A percentile compares a stretch with the other conserved stretches of the same genome.
Evolutionary conservation across 1,140 invertebrate genomes (phyloP).

Genomic region (Dufourea novaeangliae): DNA sequence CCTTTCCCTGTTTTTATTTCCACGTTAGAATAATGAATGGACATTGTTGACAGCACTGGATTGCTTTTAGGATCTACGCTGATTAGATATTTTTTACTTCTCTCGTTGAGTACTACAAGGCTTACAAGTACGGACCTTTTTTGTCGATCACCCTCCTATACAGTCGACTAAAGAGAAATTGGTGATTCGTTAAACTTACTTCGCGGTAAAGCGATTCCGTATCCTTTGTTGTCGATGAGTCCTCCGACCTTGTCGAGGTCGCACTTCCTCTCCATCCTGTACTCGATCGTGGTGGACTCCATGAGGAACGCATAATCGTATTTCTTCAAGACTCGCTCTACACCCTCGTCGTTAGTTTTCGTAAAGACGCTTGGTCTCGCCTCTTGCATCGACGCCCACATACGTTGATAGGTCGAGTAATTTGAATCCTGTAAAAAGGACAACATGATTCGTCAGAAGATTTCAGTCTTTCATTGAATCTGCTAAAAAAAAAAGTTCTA

Average conservation of each 20-base stretch:
- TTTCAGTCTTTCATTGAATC: too few species aligned
- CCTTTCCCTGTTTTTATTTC: too few species aligned
- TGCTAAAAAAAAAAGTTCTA: too few species aligned
- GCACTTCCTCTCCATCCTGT: conserved; percentile 86
- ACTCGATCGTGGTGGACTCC: conserved; percentile 88
- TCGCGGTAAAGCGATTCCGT: conserved; percentile 89
- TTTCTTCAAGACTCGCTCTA: conserved; percentile 89
- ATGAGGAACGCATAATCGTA: conserved; percentile 86
- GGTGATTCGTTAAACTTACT: conserved; percentile 77
- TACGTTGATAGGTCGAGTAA: conserved; percentile 87
- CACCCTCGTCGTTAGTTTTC: conserved; percentile 90
- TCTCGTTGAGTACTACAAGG: too few species aligned
- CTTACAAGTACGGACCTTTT: too few species aligned
- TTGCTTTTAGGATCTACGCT: too few species aligned
- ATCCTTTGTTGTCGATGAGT: conserved; percentile 90
- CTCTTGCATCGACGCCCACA: conserved; percentile 93
- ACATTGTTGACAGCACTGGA: too few species aligned
- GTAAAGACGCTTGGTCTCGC: conserved; percentile 91
- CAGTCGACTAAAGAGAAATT: too few species aligned
- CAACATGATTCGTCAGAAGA: neutral
- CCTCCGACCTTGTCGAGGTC: conserved; percentile 90
- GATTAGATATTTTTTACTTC: too few species aligned
- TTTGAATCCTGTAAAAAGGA: conserved; percentile 83
- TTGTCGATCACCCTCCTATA: too few species aligned
- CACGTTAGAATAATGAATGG: too few species aligned